A percentile compares a stretch with the other conserved stretches of the same genome.
phyloP scores from a whole-genome alignment of 2,113 vertebrate genomes.

The Suricata suricatta region DNA sequence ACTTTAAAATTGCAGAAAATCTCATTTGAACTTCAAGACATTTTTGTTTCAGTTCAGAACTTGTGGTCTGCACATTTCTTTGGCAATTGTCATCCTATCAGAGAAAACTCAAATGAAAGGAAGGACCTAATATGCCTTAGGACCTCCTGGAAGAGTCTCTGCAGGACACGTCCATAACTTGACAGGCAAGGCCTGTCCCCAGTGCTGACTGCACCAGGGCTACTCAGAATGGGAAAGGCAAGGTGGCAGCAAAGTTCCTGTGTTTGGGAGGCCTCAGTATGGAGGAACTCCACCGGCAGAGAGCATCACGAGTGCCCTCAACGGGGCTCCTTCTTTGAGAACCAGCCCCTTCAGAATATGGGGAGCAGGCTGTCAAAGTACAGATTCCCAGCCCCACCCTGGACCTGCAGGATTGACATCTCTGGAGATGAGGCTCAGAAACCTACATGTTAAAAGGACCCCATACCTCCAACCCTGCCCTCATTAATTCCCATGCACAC shows the following conservation, averaged over 20 bases:
- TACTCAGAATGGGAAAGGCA: neutral
- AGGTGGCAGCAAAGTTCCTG: neutral
- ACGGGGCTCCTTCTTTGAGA: neutral
- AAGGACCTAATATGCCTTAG: neutral
- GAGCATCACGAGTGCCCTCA: too few species aligned
- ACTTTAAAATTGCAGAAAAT: neutral
- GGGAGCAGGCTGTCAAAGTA: neutral
- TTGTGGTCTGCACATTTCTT: slow-evolving; percentile 44
- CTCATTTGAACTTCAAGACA: neutral
- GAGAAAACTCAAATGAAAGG: neutral
- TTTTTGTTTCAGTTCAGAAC: slow-evolving; percentile 40
- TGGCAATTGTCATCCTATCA: neutral
- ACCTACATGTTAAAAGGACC: neutral
- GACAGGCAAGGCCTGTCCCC: neutral
- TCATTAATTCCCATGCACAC: neutral
- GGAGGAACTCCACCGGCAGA: accelerated
- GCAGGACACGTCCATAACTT: accelerated
- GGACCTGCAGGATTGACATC: neutral
- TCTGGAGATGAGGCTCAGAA: neutral
- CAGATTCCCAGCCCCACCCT: neutral
- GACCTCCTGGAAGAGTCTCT: neutral
- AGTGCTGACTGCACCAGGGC: too few species aligned
- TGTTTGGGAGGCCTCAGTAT: neutral
- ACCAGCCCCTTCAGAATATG: neutral
- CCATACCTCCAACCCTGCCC: too few species aligned